Conservation (phyloP, 2,888 invertebrate species). For the Cosmia trapezina region DNA sequence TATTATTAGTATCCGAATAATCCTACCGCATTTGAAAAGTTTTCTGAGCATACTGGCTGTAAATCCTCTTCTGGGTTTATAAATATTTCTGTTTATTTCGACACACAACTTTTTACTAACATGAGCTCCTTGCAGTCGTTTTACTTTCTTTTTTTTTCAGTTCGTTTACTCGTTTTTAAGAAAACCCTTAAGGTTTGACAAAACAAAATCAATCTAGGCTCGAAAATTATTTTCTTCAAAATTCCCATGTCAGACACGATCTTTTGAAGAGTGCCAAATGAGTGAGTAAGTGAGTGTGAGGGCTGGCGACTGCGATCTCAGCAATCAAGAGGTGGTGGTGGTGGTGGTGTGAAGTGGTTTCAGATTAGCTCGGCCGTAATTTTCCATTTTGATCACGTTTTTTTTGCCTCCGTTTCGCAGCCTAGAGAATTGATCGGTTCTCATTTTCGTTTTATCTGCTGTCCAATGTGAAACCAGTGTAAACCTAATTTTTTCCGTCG, state of each 20-base stretch:
- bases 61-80: background rate
- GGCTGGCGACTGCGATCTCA: background rate
- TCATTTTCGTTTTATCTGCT: slow-evolving; percentile 19
- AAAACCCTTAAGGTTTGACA: background rate
- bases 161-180: no score
- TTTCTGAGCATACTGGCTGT: background rate
- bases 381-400: no score
- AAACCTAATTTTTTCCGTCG: background rate
- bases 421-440: background rate
- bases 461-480: background rate
- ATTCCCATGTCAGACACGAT: background rate
- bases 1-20: slow-evolving; percentile 20
- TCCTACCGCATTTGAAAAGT: slow-evolving; percentile 6
- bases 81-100: background rate
- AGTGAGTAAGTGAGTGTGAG: no score
- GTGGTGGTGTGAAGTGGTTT: no score
- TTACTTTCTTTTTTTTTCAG: background rate
- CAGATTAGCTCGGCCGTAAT: background rate
- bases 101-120: no score
- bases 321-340: slow-evolving; percentile 4
- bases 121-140: background rate
- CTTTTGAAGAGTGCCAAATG: slow-evolving; percentile 14
- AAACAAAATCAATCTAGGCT: background rate
- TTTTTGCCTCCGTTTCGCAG: background rate
- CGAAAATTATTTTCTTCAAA: background rate